Conservation (phyloP, 2,113 vertebrate genomes). For the Ivindomyrus marchei region DNA sequence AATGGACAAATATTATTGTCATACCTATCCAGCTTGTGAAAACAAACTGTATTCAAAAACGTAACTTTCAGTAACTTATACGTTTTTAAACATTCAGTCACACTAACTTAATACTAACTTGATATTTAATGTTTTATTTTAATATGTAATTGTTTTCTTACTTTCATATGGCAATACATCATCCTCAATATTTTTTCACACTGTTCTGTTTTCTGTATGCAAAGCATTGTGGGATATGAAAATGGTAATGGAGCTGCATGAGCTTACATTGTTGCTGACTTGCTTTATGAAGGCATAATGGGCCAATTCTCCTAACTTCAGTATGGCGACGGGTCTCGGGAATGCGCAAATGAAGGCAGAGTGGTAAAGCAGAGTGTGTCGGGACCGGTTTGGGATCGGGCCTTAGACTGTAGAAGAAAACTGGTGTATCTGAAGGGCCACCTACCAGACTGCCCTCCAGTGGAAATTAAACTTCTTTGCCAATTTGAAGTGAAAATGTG, state of each 20-base stretch:
- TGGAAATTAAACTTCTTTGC: not conserved
- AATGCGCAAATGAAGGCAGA: not conserved
- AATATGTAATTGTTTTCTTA: not conserved
- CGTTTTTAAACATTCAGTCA: too few relatives aligned
- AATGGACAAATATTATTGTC: too few relatives aligned
- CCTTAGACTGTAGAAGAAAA: not conserved
- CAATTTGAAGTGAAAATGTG: not conserved
- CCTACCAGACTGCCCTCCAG: not conserved
- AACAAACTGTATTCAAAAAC: too few relatives aligned
- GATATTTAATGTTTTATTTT: not conserved
- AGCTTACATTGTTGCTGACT: not conserved
- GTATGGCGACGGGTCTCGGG: not conserved
- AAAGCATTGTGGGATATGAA: not conserved
- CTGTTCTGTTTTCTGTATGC: not conserved
- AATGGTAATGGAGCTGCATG: not conserved
- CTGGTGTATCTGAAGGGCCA: not conserved
- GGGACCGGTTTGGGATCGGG: not conserved
- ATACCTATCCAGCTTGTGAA: too few relatives aligned
- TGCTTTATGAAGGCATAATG: not conserved
- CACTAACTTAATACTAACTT: too few relatives aligned
- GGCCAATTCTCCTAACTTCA: not conserved
- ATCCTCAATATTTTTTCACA: not conserved
- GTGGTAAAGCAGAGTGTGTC: not conserved
- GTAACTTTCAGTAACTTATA: too few relatives aligned
- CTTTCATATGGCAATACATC: not conserved